Evolutionary conservation across 2,113 vertebrate species (phyloP), one percentile per base, ranked within the genome.

Genomic region (Sterrhoptilus dennistouni): DNA sequence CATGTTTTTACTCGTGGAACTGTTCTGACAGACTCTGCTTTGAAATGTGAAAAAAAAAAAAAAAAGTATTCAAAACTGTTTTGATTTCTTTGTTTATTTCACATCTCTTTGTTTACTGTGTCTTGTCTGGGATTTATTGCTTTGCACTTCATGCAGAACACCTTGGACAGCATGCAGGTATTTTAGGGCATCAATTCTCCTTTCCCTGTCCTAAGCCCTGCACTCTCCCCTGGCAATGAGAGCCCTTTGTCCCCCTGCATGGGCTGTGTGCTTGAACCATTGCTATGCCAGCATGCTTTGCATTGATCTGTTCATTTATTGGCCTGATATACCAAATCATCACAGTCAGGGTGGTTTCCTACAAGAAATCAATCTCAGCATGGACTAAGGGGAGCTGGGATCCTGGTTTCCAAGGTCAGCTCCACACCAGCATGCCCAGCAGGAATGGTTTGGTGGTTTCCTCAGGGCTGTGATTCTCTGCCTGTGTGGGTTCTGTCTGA

Each of bases 91-190:
- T 78, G 52, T 80, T 97, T 89, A 89, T 87, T 97, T 97, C 86
- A 77, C 93, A 81, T 98, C 96, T 97, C 97, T 97, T 98, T 98
- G 97, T 98, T 94, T 95, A 96, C 97, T 98, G 97, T 98, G 98
- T 97, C 98, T 97, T 93, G 93, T 97, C 93, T 98, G 97, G 98
- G 97, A 98, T 97, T 97, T 98, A 96, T 97, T 98, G 98, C 98
- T 98, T 98, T 97, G 97, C 97, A 95, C 81, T 96, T 94, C 97
- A 98, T 97, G 97, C 99, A 99, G 99, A 99, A 97, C 98, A 98
- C 99, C 98, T 98, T 99, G 99, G 99, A 99, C 98, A 99, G 99
- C 99, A 99, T 99, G 99, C 99, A 99, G 99, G 99, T 99, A 99
- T 98, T 98, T 98, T 80, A 81, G 98, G 97, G 92, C 86, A 77